Evolutionary conservation across 2,797 vertebrate species (phyloP).

Genomic region (Hirundo rustica): DNA sequence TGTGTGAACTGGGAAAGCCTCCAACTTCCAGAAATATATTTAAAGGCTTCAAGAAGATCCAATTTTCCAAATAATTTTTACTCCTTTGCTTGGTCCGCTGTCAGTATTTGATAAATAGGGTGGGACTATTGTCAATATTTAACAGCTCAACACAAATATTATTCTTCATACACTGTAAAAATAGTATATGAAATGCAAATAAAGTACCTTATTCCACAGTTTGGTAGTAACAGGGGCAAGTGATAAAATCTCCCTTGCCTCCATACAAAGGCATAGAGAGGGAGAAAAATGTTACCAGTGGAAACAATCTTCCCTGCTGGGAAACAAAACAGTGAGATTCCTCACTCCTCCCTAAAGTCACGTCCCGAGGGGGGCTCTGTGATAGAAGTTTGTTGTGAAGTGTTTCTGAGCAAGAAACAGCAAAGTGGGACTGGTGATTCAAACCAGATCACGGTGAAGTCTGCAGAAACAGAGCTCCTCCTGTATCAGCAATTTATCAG

Average conservation of each 20-base stretch:
- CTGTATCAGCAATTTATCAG: not conserved
- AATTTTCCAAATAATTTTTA: constrained; percentile 18
- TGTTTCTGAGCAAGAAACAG: not conserved
- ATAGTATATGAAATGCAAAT: constrained; percentile 37
- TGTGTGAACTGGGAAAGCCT: constrained; percentile 44
- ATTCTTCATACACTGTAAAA: constrained; percentile 24
- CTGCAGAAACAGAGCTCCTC: not conserved
- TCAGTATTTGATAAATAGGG: constrained; percentile 42
- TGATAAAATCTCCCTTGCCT: constrained; percentile 24
- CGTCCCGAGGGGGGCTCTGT: not conserved
- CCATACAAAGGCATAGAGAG: constrained; percentile 33
- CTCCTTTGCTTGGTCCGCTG: constrained; percentile 40
- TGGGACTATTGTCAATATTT: constrained; percentile 40
- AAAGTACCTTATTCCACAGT: not conserved
- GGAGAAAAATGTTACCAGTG: constrained; percentile 11
- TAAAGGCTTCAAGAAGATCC: constrained; percentile 27
- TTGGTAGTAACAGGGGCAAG: constrained; percentile 18
- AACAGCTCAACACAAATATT: constrained; percentile 50
- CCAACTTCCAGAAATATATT: constrained; percentile 20
- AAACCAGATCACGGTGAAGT: not conserved
- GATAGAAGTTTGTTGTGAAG: not conserved
- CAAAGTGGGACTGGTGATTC: not conserved
- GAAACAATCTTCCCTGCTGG: not conserved
- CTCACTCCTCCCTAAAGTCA: not conserved
- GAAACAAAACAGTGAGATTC: constrained; percentile 11